Evolutionary conservation across 2,113 vertebrate genomes (phyloP).

Genomic region (Seriola dumerili): DNA sequence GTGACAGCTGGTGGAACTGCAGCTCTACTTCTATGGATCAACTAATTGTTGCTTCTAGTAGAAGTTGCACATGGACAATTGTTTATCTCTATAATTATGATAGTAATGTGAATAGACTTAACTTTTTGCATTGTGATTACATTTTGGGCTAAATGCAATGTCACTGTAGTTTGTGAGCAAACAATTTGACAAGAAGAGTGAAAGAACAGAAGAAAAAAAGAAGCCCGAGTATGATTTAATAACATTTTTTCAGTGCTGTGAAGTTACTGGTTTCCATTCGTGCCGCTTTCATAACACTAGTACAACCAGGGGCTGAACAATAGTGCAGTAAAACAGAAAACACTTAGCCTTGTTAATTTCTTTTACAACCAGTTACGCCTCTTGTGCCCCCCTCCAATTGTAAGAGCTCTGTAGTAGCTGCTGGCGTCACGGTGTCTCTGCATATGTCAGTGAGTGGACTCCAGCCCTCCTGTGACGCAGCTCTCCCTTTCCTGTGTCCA

Average conservation of each 20-base stretch:
- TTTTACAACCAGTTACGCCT: conserved; percentile 24
- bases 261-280: background rate
- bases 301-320: conserved; percentile 12
- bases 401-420: background rate
- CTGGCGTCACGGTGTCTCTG: conserved; percentile 40
- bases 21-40: background rate
- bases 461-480: conserved; percentile 39
- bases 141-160: background rate
- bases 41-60: background rate
- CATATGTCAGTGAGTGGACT: background rate
- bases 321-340: conserved; percentile 18
- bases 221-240: background rate
- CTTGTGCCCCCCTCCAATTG: conserved; percentile 3
- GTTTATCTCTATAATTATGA: background rate
- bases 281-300: background rate
- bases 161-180: background rate
- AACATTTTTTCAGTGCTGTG: background rate
- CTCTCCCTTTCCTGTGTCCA: conserved; percentile 21
- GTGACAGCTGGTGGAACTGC: background rate
- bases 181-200: background rate
- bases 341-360: background rate
- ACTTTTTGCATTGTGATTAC: background rate
- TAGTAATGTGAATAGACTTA: background rate
- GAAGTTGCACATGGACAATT: background rate
- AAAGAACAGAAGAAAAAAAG: background rate